Conservation (phyloP, 2,888 invertebrate species). For the Sarcophaga carnaria region DNA sequence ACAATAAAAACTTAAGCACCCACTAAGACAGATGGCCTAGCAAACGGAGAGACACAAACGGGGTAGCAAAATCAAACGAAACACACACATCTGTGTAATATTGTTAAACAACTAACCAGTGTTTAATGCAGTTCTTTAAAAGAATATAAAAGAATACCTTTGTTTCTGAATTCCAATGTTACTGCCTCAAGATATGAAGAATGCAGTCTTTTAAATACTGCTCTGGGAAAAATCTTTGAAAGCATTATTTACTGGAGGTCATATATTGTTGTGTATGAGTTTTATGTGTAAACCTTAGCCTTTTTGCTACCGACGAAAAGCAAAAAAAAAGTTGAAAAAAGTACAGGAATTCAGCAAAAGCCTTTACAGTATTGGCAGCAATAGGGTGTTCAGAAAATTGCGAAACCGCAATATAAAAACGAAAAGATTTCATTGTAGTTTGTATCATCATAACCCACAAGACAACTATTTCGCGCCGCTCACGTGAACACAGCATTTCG, state of each 20-base stretch:
- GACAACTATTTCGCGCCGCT: too few species aligned
- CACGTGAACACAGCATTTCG: too few species aligned
- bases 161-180: neutral
- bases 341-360: neutral
- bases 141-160: conserved; percentile 14
- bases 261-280: conserved; percentile 31
- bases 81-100: conserved; percentile 52
- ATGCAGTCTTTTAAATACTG: neutral
- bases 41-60: neutral
- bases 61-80: neutral
- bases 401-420: too few species aligned
- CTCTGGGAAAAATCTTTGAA: conserved; percentile 11
- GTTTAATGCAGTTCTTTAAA: conserved; percentile 17
- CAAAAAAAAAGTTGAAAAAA: neutral
- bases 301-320: conserved; percentile 1
- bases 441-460: too few species aligned
- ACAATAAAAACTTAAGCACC: conserved; percentile 23
- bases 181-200: neutral
- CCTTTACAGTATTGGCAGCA: neutral
- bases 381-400: too few species aligned
- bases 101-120: conserved; percentile 17
- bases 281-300: conserved; percentile 12
- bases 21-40: conserved; percentile 13
- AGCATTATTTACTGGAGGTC: conserved; percentile 59
- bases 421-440: too few species aligned